Base-by-base conservation (phyloP, 2,113 vertebrate genomes). In the Lonchura striata region DNA sequence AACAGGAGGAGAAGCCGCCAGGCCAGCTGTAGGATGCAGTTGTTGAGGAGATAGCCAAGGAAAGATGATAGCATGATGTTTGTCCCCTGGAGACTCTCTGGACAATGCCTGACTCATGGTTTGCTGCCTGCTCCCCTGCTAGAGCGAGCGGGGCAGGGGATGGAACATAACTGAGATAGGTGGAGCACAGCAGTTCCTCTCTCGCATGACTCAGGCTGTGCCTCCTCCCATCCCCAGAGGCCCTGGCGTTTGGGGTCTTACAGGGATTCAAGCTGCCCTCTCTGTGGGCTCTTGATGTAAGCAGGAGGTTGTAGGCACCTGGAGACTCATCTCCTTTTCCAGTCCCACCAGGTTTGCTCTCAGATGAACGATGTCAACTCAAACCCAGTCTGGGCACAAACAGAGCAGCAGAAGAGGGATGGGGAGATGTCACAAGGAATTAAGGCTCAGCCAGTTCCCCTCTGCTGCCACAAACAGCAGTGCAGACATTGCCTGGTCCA, bases 161-260 rank as follows among this genome's bases (percentile, higher is more conserved):
- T 66, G 47, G 41, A 65, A 54, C 77, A 66, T 33, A 86, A 53
- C 81, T 92, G 86, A 57, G 54, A 74, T 66, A 96, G 95, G 92
- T 81, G 90, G 94, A 96, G 95, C 57, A 41, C 95, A 92, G 52
- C 71, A 88, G 41, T 80, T 95, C 94, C 85, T 94, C 82, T 88
- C 82, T n/a, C 0, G 31, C 47, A 93, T 95, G 94, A 95, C 87
- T 95, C 90, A 81, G 71, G 66, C 69, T 91, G 68, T 4, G 20
- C 74, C 88, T 92, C 93, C 92, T 94, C 95, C 90, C 94, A 95
- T 71, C 76, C 92, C 79, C 52, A 56, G 64, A 60, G 91, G 56
- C 25, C 22, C 18, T 46, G 44, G 56, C 3, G 6, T 35, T 6
- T 80, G 82, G 78, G 66, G 59, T 87, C 91, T 95, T 79, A 84